Percentiles rank a stretch among this genome's conserved stretches.
phyloP scores from a whole-genome alignment of 1,140 invertebrate genomes.

The Bactericera cockerelli region DNA sequence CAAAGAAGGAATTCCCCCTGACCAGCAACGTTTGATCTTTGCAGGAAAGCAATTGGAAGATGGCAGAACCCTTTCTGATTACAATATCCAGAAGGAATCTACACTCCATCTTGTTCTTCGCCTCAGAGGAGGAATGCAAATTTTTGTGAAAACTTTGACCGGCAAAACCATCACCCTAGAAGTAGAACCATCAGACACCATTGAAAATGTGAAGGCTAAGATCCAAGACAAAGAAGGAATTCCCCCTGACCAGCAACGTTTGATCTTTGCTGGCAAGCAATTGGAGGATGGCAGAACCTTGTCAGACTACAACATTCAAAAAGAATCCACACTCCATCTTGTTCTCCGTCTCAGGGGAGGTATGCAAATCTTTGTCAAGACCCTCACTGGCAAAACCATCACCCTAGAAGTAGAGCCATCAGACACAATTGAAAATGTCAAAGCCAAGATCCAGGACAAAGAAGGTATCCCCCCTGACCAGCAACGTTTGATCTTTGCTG shows the following conservation, averaged over 20 bases:
- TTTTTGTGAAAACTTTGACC: constrained; percentile 31
- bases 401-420: constrained; percentile 45
- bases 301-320: constrained; percentile 22
- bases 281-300: constrained; percentile 45
- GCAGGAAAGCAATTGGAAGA: constrained; percentile 45
- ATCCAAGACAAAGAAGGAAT: constrained; percentile 52
- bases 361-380: constrained; percentile 41
- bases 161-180: constrained; percentile 36
- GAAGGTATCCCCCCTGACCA: constrained; percentile 49
- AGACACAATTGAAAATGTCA: constrained; percentile 50
- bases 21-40: constrained; percentile 46
- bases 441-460: constrained; percentile 49
- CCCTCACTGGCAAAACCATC: constrained; percentile 17
- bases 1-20: constrained; percentile 48
- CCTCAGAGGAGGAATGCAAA: constrained; percentile 44
- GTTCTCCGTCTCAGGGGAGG: constrained; percentile 45
- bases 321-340: constrained; percentile 47
- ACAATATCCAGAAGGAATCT: constrained; percentile 33
- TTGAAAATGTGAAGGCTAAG: constrained; percentile 49
- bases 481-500: constrained; percentile 43
- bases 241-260: constrained; percentile 44
- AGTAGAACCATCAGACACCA: constrained; percentile 43
- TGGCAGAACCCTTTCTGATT: constrained; percentile 36
- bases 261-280: constrained; percentile 46
- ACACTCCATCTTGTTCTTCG: constrained; percentile 50